Evolutionary conservation across 2,888 invertebrate species (phyloP).

Genomic region (Sinotaia quadrata): DNA sequence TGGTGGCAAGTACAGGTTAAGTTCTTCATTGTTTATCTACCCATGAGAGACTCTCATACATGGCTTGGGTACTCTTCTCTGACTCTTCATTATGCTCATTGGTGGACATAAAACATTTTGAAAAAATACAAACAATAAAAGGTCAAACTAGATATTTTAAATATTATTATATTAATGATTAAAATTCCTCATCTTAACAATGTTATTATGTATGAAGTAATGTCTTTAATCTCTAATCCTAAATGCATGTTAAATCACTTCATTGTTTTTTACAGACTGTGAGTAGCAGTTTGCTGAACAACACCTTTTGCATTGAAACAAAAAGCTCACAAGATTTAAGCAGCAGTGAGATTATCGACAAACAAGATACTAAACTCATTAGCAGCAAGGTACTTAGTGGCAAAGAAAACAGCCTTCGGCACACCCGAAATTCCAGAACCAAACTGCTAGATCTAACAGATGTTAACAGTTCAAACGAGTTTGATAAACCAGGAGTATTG

Average conservation of each 20-base stretch:
- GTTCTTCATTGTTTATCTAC: no score
- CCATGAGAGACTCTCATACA: background rate
- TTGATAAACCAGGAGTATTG: slow-evolving; percentile 38
- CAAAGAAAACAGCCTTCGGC: slow-evolving; percentile 15
- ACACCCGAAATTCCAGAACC: slow-evolving; percentile 17
- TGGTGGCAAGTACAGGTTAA: no score
- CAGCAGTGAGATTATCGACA: background rate
- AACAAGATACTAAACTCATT: background rate
- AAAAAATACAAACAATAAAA: no score
- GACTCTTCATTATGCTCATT: no score
- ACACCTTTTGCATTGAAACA: slow-evolving; percentile 25
- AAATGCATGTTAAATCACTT: background rate
- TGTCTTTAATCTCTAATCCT: background rate
- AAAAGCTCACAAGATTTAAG: background rate
- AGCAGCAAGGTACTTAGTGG: background rate
- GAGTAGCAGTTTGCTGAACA: slow-evolving; percentile 26
- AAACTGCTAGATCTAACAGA: slow-evolving; percentile 16
- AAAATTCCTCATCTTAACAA: no score
- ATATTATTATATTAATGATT: no score
- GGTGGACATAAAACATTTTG: no score
- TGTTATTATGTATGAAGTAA: no score
- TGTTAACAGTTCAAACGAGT: slow-evolving; percentile 45
- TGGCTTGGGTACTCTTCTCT: background rate
- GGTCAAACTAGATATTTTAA: no score
- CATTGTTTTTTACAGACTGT: slow-evolving; percentile 7